Evolutionary conservation across 2,888 invertebrate species (phyloP).

Genomic region (Euplexia lucipara): DNA sequence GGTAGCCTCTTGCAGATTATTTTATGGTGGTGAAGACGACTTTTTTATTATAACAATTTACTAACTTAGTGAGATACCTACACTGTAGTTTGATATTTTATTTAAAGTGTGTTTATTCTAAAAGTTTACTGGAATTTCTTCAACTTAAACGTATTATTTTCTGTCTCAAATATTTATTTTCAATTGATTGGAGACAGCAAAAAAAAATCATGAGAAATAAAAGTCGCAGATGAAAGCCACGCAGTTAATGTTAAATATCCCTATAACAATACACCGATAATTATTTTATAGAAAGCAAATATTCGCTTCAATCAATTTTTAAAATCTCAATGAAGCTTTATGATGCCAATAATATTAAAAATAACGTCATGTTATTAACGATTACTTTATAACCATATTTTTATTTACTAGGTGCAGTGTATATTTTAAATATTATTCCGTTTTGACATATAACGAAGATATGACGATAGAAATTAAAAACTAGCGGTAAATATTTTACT

Average conservation of each 20-base stretch:
- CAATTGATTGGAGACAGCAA: background rate
- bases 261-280: slow-evolving; percentile 10
- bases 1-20: slow-evolving; percentile 14
- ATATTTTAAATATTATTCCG: background rate
- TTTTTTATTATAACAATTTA: slow-evolving; percentile 2
- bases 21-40: slow-evolving; percentile 3
- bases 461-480: background rate
- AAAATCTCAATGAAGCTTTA: background rate
- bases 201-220: background rate
- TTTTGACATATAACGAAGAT: background rate
- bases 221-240: background rate
- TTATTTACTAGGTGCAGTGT: too few relatives aligned
- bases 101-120: background rate
- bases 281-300: background rate
- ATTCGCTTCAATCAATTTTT: slow-evolving; percentile 19
- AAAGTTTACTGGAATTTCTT: background rate
- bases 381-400: background rate
- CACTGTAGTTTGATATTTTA: slow-evolving; percentile 1
- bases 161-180: background rate
- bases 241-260: background rate
- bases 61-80: slow-evolving; percentile 6
- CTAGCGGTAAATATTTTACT: slow-evolving; percentile 16
- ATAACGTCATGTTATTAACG: background rate
- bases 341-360: slow-evolving; percentile 6
- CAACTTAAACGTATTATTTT: too few relatives aligned